A percentile compares a stretch with the other conserved stretches of the same genome.
Evolutionary conservation across 2,113 vertebrate genomes (phyloP).

Genomic region (Nyctibius bracteatus): DNA sequence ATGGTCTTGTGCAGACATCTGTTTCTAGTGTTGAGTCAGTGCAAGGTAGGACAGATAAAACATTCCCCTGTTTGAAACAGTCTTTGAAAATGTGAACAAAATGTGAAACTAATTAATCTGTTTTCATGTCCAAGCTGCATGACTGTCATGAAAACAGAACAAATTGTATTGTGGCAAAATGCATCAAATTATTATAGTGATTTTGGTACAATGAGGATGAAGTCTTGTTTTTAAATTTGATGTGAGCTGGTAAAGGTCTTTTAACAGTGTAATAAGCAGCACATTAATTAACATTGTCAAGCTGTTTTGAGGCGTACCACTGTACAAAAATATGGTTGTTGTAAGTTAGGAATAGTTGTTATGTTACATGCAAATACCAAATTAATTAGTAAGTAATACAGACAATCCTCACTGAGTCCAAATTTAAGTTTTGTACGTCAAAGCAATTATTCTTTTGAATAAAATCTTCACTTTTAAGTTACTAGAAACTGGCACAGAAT

Average conservation of each 20-base stretch:
- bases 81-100: constrained; percentile 43
- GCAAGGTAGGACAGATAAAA: constrained; percentile 39
- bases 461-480: neutral
- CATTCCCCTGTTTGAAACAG: constrained; percentile 10
- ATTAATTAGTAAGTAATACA: neutral
- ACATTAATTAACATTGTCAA: constrained; percentile 15
- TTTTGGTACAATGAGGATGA: constrained; percentile 24
- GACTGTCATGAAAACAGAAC: constrained; percentile 56
- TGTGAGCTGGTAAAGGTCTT: neutral
- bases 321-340: neutral
- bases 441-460: neutral
- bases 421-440: neutral
- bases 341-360: neutral
- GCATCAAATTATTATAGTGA: constrained; percentile 33
- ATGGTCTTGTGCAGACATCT: neutral
- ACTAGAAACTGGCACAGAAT: neutral
- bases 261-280: neutral
- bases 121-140: constrained; percentile 47
- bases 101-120: constrained; percentile 55
- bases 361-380: neutral
- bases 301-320: neutral
- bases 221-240: constrained; percentile 6
- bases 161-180: constrained; percentile 46
- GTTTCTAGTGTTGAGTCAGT: constrained; percentile 38
- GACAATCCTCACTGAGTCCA: neutral